Evolutionary conservation across 1,140 invertebrate species (phyloP), one percentile per base, ranked within the genome.

Genomic region (Aphaenogaster ashmeadi): DNA sequence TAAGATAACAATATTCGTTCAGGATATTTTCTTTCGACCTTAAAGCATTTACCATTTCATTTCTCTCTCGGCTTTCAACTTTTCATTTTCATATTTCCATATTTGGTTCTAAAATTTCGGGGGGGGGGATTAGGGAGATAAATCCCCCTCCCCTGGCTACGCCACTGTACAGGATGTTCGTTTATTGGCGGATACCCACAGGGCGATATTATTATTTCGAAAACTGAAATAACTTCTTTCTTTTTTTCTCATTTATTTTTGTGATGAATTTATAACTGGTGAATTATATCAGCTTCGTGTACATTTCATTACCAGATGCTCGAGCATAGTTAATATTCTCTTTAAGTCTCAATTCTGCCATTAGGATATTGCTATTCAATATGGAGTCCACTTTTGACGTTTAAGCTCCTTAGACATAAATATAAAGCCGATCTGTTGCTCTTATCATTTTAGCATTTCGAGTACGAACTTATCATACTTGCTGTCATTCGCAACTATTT

Each of bases 361-460:
- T 84, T 60, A 74, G 27, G 13, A 21, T 74, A 60, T 47, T 83
- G 6, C 0, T 4, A 33, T 2, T 84, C 41, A 47, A 74, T 74
- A 13, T 33, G 11, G 41, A 72, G 27, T 3, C n/a, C 67, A 18
- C 54, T 74, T 74, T 58, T 60, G 41, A 72, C 11, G n/a, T 58
- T 83, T 74, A 75, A 84, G 69, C 54, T 60, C n/a, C 54, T 74
- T 81, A 58, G 9, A 6, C 38, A 7, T 5, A 21, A 74, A 60
- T 38, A 38, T 44, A 47, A 74, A 83, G 21, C 52, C 18, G 27
- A 83, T 83, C n/a, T 9, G 8, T 71, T 58, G 33, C 36, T 36
- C 15, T 21, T 36, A 4, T 15, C 21, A 27, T 56, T 72, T 56
- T 58, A 44, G 11, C 11, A 47, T 21, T 38, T 60, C 3, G 7